Evolutionary conservation across 2,113 vertebrate species (phyloP), one percentile per base, ranked within the genome.

Genomic region (Morphnarchus princeps): DNA sequence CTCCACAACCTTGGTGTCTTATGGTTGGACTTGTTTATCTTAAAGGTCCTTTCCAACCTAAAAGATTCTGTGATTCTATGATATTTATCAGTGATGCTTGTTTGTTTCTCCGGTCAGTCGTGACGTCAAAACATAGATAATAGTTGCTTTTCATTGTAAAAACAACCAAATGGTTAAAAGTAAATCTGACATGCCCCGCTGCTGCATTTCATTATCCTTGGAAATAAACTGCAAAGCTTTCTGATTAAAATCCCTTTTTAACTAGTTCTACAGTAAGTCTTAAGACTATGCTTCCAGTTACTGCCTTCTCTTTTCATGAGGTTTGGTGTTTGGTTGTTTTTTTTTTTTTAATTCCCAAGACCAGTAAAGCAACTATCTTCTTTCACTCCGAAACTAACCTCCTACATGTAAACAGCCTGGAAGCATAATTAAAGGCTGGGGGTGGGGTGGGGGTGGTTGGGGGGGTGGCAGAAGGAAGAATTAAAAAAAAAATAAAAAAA

Each of bases 241-340:
- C 49, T 49, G 89, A 89, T 83, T 87, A 83, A 94, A 96, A 84
- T 84, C 81, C 59, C n/a, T 69, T 83, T 77, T 63, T 43, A 89
- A 89, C 59, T 70, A 74, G 31, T 94, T 87, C 81, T 73, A 10
- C 36, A 83, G 31, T 54, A 73, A 89, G 63, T 83, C 90, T 84
- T 91, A 83, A 95, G 77, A 24, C 76, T 47, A 11, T 20, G 76
- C 59, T 91, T 73, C 72, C 54, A 87, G 36, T 70, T 72, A 42
- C 32, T 47, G 77, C 59, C 38, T 66, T 52, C 22, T 18, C 43
- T 82, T 36, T 43, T 65, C 42, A 22, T 57, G 7, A 58, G 21
- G 24, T 38, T 28, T 24, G 49, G 45, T 47, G 18, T 29, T 49
- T 29, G 21, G 0, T 20, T 36, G 16, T 26, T 32, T 15, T 26